Base-by-base conservation (phyloP, 2,888 invertebrate species). In the Lithophane semibrunnea region DNA sequence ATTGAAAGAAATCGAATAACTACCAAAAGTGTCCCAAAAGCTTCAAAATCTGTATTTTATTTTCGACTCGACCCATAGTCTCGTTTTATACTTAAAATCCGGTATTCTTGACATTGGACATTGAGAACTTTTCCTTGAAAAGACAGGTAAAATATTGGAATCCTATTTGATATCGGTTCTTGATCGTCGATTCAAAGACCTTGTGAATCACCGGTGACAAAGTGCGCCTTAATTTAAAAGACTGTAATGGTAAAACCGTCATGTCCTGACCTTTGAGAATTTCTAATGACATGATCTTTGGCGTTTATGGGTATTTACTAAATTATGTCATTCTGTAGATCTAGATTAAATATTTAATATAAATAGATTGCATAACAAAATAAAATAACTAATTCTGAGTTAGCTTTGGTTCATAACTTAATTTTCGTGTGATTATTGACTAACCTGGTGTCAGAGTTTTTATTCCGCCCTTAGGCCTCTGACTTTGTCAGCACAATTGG, bases 41-140 rank as follows among this genome's bases (percentile, higher is more conserved):
- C 10, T 66, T 13, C 9, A 64, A 44, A 68, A 47, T 52, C 60
- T 10, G 18, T 10, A n/a, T 24, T 29, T 18, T 21, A 70, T 70
- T 12, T 37, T 13, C 3, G 5, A 37, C 16, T 54, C 37, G 44
- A 44, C 8, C 13, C 29, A n/a, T 8, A 42, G n/a, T 64, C 64
- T 52, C 16, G 44, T 71, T 75, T 73, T 75, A 66, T 82, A 63
- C 29, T 73, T 68, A 24, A 71, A 74, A 75, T 54, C 86, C 86
- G 83, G 86, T 82, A 69, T 65, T 81, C 29, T 65, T 72, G 73
- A 60, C 18, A 68, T 76, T 76, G 9, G 58, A 65, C 71, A 54
- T 85, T 74, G 68, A 74, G 12, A 52, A 37, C 44, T 60, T 77
- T 77, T 77, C 83, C 74, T 84, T 86, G 78, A 82, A 56, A 70